These are phyloP conservation scores for Gordius sp. DNA, from an alignment of 2,888 invertebrate genomes.

Conservation along the genomic window DNA sequence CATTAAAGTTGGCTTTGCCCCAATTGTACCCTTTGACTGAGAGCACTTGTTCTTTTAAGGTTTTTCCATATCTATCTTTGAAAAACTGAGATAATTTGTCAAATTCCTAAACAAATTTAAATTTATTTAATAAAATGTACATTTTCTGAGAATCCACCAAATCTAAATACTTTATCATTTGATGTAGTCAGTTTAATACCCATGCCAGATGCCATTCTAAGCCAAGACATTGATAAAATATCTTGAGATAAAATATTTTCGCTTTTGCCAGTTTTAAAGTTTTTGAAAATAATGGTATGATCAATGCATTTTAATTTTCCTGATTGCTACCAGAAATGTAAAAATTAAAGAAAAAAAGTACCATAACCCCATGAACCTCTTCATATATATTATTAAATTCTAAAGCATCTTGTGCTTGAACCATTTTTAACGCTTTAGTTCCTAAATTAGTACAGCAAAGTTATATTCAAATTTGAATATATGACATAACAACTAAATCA, in stretches of 20 bases:
- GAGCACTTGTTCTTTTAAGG: slow-evolving; percentile 27
- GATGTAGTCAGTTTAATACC: slow-evolving; percentile 64
- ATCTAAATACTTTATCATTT: slow-evolving; percentile 63
- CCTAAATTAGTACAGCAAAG: too few species aligned
- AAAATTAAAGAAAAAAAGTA: neutral
- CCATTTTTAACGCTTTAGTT: slow-evolving; percentile 1
- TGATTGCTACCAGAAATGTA: slow-evolving; percentile 41
- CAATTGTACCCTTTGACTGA: slow-evolving; percentile 31
- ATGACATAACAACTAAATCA: too few species aligned
- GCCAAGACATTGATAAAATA: slow-evolving; percentile 66
- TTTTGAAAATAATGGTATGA: slow-evolving; percentile 65
- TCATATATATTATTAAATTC: slow-evolving; percentile 12
- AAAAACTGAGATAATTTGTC: neutral
- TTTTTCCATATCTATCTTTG: slow-evolving; percentile 22
- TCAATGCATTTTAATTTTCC: slow-evolving; percentile 74
- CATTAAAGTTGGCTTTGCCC: slow-evolving; percentile 26
- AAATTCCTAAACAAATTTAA: neutral
- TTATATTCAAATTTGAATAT: too few species aligned
- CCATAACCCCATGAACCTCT: slow-evolving; percentile 1
- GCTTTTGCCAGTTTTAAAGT: slow-evolving; percentile 77
- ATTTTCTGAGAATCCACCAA: slow-evolving; percentile 57
- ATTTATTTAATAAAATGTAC: slow-evolving; percentile 20
- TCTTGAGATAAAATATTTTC: slow-evolving; percentile 58
- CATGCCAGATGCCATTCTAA: slow-evolving; percentile 63
- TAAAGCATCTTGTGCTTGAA: slow-evolving; percentile 1